Base-by-base conservation (phyloP, 92 coral and sea anemone genomes). In the Palythoa heliodiscus region DNA sequence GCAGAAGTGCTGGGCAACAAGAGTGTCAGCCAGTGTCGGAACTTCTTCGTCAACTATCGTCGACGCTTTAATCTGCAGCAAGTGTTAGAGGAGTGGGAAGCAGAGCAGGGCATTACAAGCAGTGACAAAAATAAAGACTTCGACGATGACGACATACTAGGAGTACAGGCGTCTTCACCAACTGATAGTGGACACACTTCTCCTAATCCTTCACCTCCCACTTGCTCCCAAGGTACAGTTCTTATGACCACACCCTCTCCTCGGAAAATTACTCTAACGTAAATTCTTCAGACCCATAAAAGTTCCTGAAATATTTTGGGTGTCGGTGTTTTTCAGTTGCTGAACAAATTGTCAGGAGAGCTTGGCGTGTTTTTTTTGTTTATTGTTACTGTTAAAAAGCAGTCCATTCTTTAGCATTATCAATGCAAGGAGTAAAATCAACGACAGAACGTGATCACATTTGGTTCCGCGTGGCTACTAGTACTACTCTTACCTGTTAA, bases 101-200 rank as follows among this genome's bases (percentile, higher is more conserved):
- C 98, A 8, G 99, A 96, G 77, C 99, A 96, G 85, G 99, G 99
- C 7, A 96, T 96, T 55, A 93, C 98, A n/a, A 91, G 98, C 89
- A 92, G 97, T 50, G 99, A 96, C 77, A 92, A 89, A 82, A 80
- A 69, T 80, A 48, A 53, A 24, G 61, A 64, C 23, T 67, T 80
- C 20, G 93, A 92, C 48, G 99, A 96, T 63, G 95, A 89, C 82
- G 98, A 94, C 25, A 83, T 93, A 77, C 87, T 91, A 73, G 90
- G 87, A 19, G 87, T 90, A 11, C 93, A 82, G 11, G 83, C 87
- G 79, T 78, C 95, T 1, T 96, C 99, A 0, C 99, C 99, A 1
- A 93, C 92, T 1, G 85, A 91, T 67, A 92, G 93, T 57, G 96
- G 96, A 5, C 88, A 89, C 54, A 86, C 96, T 0, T 91, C 93